A percentile compares a stretch with the other conserved stretches of the same genome.
Evolutionary conservation across 2,888 invertebrate species (phyloP).

Genomic region (Drosophila kambysellisi): DNA sequence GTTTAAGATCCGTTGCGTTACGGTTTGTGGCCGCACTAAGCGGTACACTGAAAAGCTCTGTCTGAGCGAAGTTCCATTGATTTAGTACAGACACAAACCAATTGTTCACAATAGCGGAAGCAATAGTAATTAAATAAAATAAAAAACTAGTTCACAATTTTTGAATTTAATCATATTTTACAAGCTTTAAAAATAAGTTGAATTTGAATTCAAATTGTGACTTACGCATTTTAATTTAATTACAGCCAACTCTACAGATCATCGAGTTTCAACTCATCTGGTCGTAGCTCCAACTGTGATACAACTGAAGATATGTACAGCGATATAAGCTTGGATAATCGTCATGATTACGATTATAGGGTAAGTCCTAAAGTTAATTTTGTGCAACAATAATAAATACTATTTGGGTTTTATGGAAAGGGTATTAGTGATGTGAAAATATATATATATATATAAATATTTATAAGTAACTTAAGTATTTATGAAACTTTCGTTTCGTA

Average conservation of each 20-base stretch:
- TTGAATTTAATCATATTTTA: not conserved
- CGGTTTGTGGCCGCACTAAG: conserved; percentile 25
- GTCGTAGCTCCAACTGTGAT: conserved; percentile 95
- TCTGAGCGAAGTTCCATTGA: not conserved
- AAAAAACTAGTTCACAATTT: not conserved
- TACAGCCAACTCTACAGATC: conserved; percentile 94
- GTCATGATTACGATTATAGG: conserved; percentile 97
- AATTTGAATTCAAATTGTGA: conserved; percentile 4
- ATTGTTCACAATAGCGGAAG: conserved; percentile 19
- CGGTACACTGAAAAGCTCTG: not conserved
- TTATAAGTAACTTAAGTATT: not conserved
- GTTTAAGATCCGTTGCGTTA: not conserved
- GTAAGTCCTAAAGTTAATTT: conserved; percentile 85
- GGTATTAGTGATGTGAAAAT: not conserved
- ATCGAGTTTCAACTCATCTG: conserved; percentile 96
- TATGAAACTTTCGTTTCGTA: conserved; percentile 5
- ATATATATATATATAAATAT: not conserved
- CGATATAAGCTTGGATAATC: conserved; percentile 96
- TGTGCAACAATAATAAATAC: not conserved
- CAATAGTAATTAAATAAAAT: not conserved
- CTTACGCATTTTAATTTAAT: conserved; percentile 34
- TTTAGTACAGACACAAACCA: conserved; percentile 30
- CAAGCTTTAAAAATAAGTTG: conserved; percentile 1
- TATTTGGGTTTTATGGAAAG: not conserved
- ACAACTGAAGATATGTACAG: conserved; percentile 98